Evolutionary conservation across 2,888 invertebrate genomes (phyloP).

Genomic region (Mythimna lalbum): DNA sequence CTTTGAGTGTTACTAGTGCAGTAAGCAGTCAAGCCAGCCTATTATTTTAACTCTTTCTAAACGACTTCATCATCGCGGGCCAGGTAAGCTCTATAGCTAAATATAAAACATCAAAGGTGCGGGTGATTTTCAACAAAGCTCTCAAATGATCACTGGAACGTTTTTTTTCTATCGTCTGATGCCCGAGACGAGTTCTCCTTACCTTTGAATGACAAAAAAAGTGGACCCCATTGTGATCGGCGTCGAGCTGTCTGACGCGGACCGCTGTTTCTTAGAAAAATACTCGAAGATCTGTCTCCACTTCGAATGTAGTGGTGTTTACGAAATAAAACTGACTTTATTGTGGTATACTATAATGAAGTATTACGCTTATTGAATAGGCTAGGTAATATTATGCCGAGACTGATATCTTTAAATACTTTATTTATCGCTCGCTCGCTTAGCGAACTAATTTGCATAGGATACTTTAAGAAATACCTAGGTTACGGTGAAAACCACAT

Average conservation of each 20-base stretch:
- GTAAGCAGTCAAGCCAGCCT: conserved; percentile 58
- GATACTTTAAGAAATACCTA: conserved; percentile 37
- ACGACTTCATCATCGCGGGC: conserved; percentile 75
- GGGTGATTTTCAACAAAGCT: conserved; percentile 76
- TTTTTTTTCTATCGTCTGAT: conserved; percentile 81
- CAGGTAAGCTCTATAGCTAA: conserved; percentile 77
- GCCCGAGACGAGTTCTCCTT: conserved; percentile 79
- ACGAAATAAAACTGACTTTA: conserved; percentile 43
- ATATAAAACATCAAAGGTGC: conserved; percentile 83
- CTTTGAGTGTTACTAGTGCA: conserved; percentile 47
- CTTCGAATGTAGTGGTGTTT: conserved; percentile 57
- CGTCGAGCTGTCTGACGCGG: conserved; percentile 88
- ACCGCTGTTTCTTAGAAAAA: conserved; percentile 84
- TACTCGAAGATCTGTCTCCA: conserved; percentile 65
- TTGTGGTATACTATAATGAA: conserved; percentile 13
- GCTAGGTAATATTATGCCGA: neutral
- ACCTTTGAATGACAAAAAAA: conserved; percentile 82
- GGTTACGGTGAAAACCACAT: conserved; percentile 47
- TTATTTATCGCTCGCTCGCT: neutral
- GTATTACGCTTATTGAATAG: conserved; percentile 1
- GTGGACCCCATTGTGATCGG: conserved; percentile 84
- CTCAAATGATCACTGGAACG: conserved; percentile 79
- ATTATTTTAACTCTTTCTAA: conserved; percentile 73
- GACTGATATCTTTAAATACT: conserved; percentile 1
- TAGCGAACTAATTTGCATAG: conserved; percentile 23